A percentile compares a stretch with the other conserved stretches of the same genome.
Conservation (phyloP, 1,140 invertebrate genomes). For the Drosophila punjabiensis region DNA sequence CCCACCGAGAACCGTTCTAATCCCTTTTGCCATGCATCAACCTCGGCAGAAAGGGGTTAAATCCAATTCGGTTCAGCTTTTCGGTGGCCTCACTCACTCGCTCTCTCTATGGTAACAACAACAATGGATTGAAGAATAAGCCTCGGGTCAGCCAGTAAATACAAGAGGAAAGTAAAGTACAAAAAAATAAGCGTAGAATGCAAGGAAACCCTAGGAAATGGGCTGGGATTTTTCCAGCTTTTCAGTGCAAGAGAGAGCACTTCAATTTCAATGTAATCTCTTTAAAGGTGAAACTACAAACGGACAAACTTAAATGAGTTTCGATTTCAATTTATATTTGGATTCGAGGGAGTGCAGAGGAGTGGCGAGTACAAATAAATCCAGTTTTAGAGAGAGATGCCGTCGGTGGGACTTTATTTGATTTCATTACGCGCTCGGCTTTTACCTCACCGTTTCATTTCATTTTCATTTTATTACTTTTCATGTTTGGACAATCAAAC, state of each 20-base stretch:
- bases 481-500: slow-evolving; percentile 68
- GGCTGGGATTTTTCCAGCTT: slow-evolving; percentile 26
- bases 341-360: slow-evolving; percentile 19
- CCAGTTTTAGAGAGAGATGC: slow-evolving; percentile 60
- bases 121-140: slow-evolving; percentile 54
- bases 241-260: slow-evolving; percentile 44
- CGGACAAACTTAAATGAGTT: slow-evolving; percentile 72
- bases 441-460: slow-evolving; percentile 14
- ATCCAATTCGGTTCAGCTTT: slow-evolving; percentile 77
- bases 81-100: slow-evolving; percentile 29
- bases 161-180: neutral
- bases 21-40: slow-evolving; percentile 62
- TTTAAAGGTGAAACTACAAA: slow-evolving; percentile 78
- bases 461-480: slow-evolving; percentile 38
- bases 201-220: slow-evolving; percentile 25
- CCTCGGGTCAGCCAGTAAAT: slow-evolving; percentile 59
- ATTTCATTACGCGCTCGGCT: slow-evolving; percentile 31
- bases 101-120: slow-evolving; percentile 42
- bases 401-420: slow-evolving; percentile 26
- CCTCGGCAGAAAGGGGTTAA: slow-evolving; percentile 64
- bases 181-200: slow-evolving; percentile 5
- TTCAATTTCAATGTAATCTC: slow-evolving; percentile 80
- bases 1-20: slow-evolving; percentile 39
- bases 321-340: slow-evolving; percentile 45
- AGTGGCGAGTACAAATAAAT: slow-evolving; percentile 39